phyloP scores from a whole-genome alignment of 2,797 vertebrate genomes.

The Galago senegalensis region DNA sequence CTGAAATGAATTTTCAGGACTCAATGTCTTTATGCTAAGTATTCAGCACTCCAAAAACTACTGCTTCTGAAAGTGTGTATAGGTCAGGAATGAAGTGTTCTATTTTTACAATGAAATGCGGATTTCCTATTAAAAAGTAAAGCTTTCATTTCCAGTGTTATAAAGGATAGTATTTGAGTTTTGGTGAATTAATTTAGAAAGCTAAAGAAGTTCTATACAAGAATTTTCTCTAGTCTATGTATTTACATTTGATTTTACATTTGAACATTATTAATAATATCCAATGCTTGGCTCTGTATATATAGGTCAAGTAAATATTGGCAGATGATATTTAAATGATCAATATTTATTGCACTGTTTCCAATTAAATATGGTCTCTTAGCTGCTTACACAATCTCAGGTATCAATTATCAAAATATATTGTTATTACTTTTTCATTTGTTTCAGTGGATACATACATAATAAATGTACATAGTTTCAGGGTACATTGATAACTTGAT shows the following conservation, averaged over 20 bases:
- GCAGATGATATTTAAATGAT: constrained; percentile 52
- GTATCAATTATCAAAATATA: neutral
- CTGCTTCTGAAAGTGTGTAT: constrained; percentile 64
- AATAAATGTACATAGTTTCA: too few species aligned
- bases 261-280: constrained; percentile 59
- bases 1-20: constrained; percentile 76
- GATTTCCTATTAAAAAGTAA: constrained; percentile 76
- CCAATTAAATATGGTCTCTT: constrained; percentile 34
- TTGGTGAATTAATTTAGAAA: constrained; percentile 70
- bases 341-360: constrained; percentile 43
- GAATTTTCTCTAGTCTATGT: constrained; percentile 59
- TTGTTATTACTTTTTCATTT: constrained; percentile 23
- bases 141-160: constrained; percentile 68
- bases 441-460: neutral
- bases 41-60: constrained; percentile 65
- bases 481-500: too few species aligned
- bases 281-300: neutral
- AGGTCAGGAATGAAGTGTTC: constrained; percentile 63
- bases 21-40: constrained; percentile 76
- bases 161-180: constrained; percentile 69
- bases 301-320: constrained; percentile 55
- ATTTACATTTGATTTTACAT: constrained; percentile 74
- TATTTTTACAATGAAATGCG: constrained; percentile 72
- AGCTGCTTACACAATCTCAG: constrained; percentile 25
- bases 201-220: constrained; percentile 59